Evolutionary conservation across 2,888 invertebrate genomes (phyloP).

Genomic region (Drosophila emarginata): DNA sequence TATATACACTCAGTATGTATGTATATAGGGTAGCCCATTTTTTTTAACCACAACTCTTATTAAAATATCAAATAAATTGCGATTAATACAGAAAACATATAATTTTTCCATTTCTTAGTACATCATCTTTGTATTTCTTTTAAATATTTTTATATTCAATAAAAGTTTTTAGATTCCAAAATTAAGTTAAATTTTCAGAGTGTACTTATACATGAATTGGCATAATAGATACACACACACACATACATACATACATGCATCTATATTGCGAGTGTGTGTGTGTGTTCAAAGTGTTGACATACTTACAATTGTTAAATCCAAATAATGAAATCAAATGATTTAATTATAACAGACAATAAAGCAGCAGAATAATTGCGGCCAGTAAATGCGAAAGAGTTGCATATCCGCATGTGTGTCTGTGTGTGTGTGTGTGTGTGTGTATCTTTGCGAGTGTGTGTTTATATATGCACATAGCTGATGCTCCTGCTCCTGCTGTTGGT

Average conservation of each 20-base stretch:
- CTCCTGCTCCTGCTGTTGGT: background rate
- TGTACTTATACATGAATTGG: background rate
- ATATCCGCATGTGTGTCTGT: slow-evolving; percentile 2
- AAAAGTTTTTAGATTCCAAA: too few relatives aligned
- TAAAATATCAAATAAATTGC: too few relatives aligned
- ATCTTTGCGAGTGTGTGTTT: background rate
- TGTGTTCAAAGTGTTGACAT: slow-evolving; percentile 45
- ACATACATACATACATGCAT: background rate
- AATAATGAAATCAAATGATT: slow-evolving; percentile 76
- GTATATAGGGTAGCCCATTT: too few relatives aligned
- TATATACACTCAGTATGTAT: too few relatives aligned
- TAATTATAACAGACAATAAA: slow-evolving; percentile 77
- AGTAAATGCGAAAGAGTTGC: slow-evolving; percentile 35
- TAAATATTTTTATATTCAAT: too few relatives aligned
- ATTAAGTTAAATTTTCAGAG: background rate
- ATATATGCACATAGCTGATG: background rate
- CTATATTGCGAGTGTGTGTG: background rate
- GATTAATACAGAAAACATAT: too few relatives aligned
- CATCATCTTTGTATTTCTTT: too few relatives aligned
- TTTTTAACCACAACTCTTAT: too few relatives aligned
- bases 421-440: background rate
- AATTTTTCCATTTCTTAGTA: too few relatives aligned
- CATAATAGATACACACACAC: background rate
- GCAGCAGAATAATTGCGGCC: slow-evolving; percentile 65
- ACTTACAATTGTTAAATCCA: slow-evolving; percentile 67